Evolutionary conservation across 2,888 invertebrate genomes (phyloP), one percentile per base, ranked within the genome.

Genomic region (Polyommatus iphigenia): DNA sequence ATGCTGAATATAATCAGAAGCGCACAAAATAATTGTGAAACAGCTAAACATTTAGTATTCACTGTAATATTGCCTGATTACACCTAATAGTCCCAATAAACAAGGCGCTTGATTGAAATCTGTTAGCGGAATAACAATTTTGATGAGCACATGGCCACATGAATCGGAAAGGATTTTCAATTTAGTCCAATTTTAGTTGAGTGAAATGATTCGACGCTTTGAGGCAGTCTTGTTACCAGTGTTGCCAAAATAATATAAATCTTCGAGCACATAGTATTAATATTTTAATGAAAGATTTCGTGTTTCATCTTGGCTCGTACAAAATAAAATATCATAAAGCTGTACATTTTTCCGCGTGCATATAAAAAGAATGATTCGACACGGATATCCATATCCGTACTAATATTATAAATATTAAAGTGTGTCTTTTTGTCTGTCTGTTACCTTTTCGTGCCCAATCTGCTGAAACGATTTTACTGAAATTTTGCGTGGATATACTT

Each of bases 151-250:
- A 85, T 84, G 82, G 81, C 81, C 81, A 78, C 78, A 76, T 81
- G 82, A 83, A 85, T 85, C 81, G 85, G 82, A 80, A 83, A 84
- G 81, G 82, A 83, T 83, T 87, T 88, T 85, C 85, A 85, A 88
- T 88, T 87, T 84, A 84, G 82, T 82, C 79, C 83, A 85, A 87
- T 85, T 86, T 87, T 85, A 83, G 82, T 84, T 83, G 82, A 83
- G 83, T 83, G 80, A 78, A 84, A 84, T 86, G 82, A 85, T 85
- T 80, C 82, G 80, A 78, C 81, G 81, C 82, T 83, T 82, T 41
- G 73, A 36, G 18, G 77, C 77, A 50, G 77, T 67, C 13, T 75
- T 71, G 78, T 78, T 76, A 77, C 32, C 71, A 59, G 29, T 29
- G 29, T 71, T 71, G 46, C 32, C 71, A 32, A 41, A 71, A 71